Evolutionary conservation across 2,113 vertebrate genomes (phyloP), one percentile per base, ranked within the genome.

Genomic region (Isichthys henryi): DNA sequence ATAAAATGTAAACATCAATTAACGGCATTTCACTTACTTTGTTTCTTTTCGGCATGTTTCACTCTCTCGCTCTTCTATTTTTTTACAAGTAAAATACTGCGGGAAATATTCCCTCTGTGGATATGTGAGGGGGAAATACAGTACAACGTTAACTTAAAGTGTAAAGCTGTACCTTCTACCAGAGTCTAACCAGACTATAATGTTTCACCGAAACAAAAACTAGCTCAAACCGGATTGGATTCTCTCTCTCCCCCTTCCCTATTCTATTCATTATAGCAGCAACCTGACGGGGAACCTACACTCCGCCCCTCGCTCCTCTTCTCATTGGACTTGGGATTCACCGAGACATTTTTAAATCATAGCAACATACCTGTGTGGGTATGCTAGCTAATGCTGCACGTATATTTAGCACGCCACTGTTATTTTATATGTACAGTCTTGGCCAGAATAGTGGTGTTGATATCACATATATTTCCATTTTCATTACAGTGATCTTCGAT

Each of bases 171-270:
- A 94, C 92, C 94, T 93, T 94, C 90, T 92, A 93, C 93, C 93
- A 91, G 94, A 93, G 94, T 92, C 92, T 91, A 92, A 93, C 92
- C 91, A 95, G 93, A 94, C 94, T 94, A 93, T 96, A 96, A 94
- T 95, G 95, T 95, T 96, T 95, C 94, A 95, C 94, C 94, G 95
- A 95, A 95, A 94, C 93, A 92, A 94, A 93, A 97, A 97, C 97
- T 96, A 96, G 97, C 96, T 97, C 92, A 96, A 97, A 97, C 97
- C 95, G 95, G 97, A 97, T 96, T 96, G 95, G 95, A 95, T 95
- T 95, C 95, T 94, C 74, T 89, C 62, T 31, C 49, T 82, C 85
- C 52, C 95, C 94, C 95, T 93, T 93, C 93, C 90, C 92, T 88
- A 91, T 94, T 95, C 94, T 95, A 93, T 94, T 93, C 92, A 93